phyloP scores from a whole-genome alignment of 2,797 vertebrate genomes.

The Alectoris magna region DNA sequence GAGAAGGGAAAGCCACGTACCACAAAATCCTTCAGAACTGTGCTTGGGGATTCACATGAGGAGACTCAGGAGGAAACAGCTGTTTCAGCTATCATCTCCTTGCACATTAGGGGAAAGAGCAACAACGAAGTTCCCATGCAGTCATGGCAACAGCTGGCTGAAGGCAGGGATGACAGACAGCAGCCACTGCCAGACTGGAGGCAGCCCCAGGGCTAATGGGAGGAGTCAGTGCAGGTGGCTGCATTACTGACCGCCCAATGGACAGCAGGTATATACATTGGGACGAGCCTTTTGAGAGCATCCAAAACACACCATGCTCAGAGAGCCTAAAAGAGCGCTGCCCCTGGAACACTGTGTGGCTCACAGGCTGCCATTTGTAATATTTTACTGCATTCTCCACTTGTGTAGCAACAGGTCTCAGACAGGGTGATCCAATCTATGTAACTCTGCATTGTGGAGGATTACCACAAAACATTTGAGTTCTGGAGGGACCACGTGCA shows the following conservation, averaged over 20 bases:
- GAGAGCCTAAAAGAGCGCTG: background rate
- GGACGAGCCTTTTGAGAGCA: fast-evolving
- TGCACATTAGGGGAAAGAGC: background rate
- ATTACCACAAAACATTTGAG: background rate
- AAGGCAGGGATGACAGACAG: background rate
- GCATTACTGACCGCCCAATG: background rate
- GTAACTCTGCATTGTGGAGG: background rate
- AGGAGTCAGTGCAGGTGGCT: background rate
- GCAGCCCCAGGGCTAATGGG: background rate
- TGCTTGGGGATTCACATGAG: background rate
- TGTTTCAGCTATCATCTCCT: background rate
- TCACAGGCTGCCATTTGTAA: background rate
- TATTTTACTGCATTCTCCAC: background rate
- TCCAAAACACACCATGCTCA: fast-evolving
- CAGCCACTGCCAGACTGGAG: background rate
- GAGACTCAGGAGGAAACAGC: background rate
- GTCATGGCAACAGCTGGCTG: background rate
- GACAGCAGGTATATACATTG: background rate
- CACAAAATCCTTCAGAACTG: background rate
- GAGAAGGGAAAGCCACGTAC: fast-evolving
- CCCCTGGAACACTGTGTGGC: fast-evolving
- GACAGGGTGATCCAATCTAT: background rate
- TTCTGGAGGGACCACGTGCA: fast-evolving
- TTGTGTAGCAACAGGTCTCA: too few relatives aligned
- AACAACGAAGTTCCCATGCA: background rate